These are phyloP conservation scores for Thalassarche chlororhynchos DNA, from an alignment of 2,113 vertebrate species.

Conservation along the genomic window DNA sequence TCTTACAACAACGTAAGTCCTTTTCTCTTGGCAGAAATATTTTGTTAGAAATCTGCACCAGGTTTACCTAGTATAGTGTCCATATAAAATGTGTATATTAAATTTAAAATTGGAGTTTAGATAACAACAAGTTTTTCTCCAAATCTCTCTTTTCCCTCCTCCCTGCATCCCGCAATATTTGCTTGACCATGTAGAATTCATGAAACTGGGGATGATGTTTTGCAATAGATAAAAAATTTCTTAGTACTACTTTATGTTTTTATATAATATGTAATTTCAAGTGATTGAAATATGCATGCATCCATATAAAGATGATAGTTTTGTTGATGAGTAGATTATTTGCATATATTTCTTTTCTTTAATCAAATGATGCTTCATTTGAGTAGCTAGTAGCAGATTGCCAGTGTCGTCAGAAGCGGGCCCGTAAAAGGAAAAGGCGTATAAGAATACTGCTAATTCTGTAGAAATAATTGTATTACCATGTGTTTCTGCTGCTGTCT, in stretches of 20 bases:
- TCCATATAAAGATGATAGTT: background rate
- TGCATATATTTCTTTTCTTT: background rate
- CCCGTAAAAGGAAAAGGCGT: constrained; percentile 19
- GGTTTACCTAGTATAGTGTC: background rate
- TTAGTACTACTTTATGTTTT: background rate
- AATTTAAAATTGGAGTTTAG: background rate
- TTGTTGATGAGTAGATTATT: background rate
- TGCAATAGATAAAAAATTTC: background rate
- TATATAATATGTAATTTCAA: background rate
- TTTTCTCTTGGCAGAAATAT: background rate
- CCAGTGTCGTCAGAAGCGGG: background rate
- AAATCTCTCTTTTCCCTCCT: background rate
- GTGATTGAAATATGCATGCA: background rate
- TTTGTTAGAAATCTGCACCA: background rate
- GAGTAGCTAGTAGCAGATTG: constrained; percentile 24
- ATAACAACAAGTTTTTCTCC: background rate
- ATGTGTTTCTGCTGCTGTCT: constrained; percentile 44
- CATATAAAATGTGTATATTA: background rate
- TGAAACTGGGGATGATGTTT: background rate
- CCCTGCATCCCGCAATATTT: rapidly evolving
- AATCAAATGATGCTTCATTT: background rate
- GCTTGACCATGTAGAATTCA: background rate
- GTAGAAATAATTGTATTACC: constrained; percentile 49
- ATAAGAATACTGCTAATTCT: constrained; percentile 14
- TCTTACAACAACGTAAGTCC: background rate